Percentiles rank a stretch among this genome's conserved stretches.
Conservation (phyloP, 2,888 invertebrate genomes). For the Caradrina kadenii region DNA sequence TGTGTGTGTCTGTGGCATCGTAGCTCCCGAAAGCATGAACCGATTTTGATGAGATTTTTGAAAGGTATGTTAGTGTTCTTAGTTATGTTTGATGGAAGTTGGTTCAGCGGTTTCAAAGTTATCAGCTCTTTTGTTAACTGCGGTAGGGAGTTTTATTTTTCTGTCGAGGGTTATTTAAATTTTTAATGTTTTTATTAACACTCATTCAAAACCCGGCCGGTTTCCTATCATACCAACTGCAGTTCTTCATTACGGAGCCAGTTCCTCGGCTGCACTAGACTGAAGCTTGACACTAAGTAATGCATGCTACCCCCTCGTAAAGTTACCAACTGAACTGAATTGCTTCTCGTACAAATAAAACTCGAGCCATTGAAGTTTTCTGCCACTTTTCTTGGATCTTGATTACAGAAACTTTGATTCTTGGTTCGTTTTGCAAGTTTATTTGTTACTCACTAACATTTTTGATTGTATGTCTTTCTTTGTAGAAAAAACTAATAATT, state of each 20-base stretch:
- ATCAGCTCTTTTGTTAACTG: too few relatives aligned
- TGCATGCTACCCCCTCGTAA: slow-evolving; percentile 27
- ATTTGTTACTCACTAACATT: too few relatives aligned
- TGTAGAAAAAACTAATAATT: too few relatives aligned
- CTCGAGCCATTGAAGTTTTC: slow-evolving; percentile 29
- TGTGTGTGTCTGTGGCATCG: too few relatives aligned
- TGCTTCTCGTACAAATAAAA: slow-evolving; percentile 44
- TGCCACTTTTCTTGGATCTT: not conserved
- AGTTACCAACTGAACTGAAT: slow-evolving; percentile 42
- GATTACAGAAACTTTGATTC: slow-evolving; percentile 3
- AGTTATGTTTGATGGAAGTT: too few relatives aligned
- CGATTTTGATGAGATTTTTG: too few relatives aligned
- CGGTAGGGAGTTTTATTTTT: too few relatives aligned
- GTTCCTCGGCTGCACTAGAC: slow-evolving; percentile 7
- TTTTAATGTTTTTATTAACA: slow-evolving; percentile 14
- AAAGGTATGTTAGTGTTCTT: too few relatives aligned
- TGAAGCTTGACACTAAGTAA: slow-evolving; percentile 18
- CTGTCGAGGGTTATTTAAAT: too few relatives aligned
- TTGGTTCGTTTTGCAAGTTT: not conserved
- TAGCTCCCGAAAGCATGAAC: too few relatives aligned
- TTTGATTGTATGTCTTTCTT: too few relatives aligned
- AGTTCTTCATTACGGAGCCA: not conserved
- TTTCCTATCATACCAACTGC: not conserved
- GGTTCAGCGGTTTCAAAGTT: too few relatives aligned
- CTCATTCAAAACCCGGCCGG: slow-evolving; percentile 5